Evolutionary conservation across 2,888 invertebrate species (phyloP).

Genomic region (Calephelis perditalis): DNA sequence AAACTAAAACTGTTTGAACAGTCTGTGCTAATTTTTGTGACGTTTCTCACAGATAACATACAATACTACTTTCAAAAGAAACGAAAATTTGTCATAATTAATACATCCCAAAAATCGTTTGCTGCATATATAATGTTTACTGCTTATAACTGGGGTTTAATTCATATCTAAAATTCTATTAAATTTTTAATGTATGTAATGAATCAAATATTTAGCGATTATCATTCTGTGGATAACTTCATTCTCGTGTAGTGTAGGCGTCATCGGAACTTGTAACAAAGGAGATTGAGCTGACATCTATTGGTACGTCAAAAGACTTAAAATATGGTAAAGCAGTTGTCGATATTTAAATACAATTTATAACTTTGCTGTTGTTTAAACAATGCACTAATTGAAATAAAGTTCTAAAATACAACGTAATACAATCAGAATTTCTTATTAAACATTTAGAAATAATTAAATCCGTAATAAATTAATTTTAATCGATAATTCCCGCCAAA

Average conservation of each 20-base stretch:
- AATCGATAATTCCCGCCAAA: conserved; percentile 54
- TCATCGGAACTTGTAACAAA: conserved; percentile 8
- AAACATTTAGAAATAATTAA: neutral
- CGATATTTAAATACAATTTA: neutral
- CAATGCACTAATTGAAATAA: neutral
- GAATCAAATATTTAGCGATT: conserved; percentile 1
- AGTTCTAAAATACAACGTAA: neutral
- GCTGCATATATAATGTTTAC: too few species aligned
- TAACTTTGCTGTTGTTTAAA: neutral
- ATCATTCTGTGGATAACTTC: conserved; percentile 1
- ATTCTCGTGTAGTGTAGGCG: conserved; percentile 1
- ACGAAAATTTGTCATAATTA: too few species aligned
- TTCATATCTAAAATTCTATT: too few species aligned
- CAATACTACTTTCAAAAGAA: too few species aligned
- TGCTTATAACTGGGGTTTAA: too few species aligned
- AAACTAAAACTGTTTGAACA: too few species aligned
- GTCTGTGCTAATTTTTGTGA: too few species aligned
- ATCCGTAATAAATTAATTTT: conserved; percentile 21
- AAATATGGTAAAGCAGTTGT: neutral
- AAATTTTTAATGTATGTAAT: too few species aligned
- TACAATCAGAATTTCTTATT: neutral
- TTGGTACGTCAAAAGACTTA: neutral
- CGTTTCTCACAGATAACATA: too few species aligned
- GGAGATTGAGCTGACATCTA: neutral
- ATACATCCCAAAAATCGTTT: too few species aligned